Conservation (phyloP, 2,113 vertebrate genomes). For the Campylorhamphus procurvoides region DNA sequence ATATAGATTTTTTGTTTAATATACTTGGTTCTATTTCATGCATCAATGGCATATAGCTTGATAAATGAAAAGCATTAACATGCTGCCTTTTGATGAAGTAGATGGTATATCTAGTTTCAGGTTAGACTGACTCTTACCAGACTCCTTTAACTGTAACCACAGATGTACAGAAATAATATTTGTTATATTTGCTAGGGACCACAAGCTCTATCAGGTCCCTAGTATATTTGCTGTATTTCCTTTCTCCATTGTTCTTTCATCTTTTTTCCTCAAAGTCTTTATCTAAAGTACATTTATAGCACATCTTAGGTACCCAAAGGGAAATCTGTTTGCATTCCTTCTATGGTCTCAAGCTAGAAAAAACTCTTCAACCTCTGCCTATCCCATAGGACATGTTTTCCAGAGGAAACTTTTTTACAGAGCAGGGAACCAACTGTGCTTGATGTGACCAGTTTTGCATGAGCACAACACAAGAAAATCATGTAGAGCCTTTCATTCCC, state of each 20-base stretch:
- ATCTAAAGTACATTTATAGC: not conserved
- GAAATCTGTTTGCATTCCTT: not conserved
- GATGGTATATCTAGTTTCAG: not conserved
- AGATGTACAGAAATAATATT: not conserved
- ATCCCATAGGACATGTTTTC: not conserved
- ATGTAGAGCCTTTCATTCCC: not conserved
- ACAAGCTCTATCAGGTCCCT: not conserved
- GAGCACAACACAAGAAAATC: not conserved
- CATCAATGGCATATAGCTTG: not conserved
- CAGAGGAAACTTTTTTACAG: not conserved
- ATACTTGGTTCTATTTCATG: not conserved
- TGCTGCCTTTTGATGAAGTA: not conserved
- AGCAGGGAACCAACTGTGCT: not conserved
- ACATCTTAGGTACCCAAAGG: not conserved
- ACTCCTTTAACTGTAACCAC: not conserved
- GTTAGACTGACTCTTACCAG: not conserved
- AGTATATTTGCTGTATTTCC: not conserved
- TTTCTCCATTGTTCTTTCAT: not conserved
- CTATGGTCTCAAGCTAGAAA: not conserved
- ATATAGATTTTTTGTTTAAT: not conserved
- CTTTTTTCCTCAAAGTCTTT: not conserved
- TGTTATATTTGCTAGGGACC: not conserved
- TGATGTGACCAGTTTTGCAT: not conserved
- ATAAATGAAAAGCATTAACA: not conserved
- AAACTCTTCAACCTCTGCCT: not conserved